Evolutionary conservation across 2,113 vertebrate species (phyloP), one percentile per base, ranked within the genome.

Genomic region (Pyxicephalus adspersus): DNA sequence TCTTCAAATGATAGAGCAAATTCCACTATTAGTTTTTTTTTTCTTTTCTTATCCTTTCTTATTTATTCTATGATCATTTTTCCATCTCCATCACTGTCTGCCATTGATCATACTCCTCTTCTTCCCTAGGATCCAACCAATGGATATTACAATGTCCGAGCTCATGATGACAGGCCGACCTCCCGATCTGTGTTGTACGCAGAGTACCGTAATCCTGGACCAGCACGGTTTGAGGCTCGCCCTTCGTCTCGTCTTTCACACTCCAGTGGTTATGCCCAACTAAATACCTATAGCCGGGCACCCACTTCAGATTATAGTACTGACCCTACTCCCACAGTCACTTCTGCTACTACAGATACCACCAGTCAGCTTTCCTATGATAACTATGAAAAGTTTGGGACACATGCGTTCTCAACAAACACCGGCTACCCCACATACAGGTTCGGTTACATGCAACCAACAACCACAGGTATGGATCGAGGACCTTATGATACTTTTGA

Each of bases 111-210:
- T 45, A 51, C 34, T 83, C 38, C 78, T 45, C 0, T 25, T 63
- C 25, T 63, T 28, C 16, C 0, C 50, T 88, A 98, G 97, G 97
- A 98, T 86, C 97, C 97, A 52, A 98, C 96, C 82, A 98, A 98
- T 0, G 96, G 97, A 83, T 98, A 98, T 90, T 98, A 98, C 93
- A 98, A 98, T 0, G 96, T 98, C 22, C 93, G 95, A 0, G 97
- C 96, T 55, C 96, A 98, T 0, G 96, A 98, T 0, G 96, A 98
- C 51, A 94, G 95, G 0, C 93, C 95, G 0, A 89, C 94, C 4
- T 95, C 95, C 20, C 93, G 95, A 73, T 87, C 95, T 0, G 88
- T 97, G 75, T 93, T 96, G 26, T 98, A 97, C 80, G 81, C 94
- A 0, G 96, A 98, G 80, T 98, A 96, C 80, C 94, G 96, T 0